phyloP scores from a whole-genome alignment of 2,797 vertebrate genomes.

The Xyrichtys novacula region DNA sequence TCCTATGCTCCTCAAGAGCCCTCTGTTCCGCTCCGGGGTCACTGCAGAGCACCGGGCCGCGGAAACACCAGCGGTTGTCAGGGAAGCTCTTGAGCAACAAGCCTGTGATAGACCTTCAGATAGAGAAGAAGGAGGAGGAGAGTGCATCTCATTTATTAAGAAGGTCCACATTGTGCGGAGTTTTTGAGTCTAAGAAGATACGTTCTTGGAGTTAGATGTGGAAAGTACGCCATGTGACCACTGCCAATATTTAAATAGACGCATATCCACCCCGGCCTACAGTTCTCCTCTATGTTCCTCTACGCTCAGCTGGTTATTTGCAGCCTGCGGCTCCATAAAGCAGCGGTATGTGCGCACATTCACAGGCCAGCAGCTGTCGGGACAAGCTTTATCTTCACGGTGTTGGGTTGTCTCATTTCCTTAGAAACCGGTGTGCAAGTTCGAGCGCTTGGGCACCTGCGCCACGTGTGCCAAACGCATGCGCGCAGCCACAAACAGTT shows the following conservation, averaged over 20 bases:
- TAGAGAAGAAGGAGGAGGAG: conserved; percentile 51
- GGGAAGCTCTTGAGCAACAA: conserved; percentile 81
- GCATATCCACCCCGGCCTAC: conserved; percentile 28
- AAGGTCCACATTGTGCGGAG: conserved; percentile 76
- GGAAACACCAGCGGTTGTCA: conserved; percentile 85
- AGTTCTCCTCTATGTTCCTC: conserved; percentile 52
- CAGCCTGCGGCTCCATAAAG: conserved; percentile 38
- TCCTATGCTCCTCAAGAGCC: conserved; percentile 75
- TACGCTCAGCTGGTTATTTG: conserved; percentile 48
- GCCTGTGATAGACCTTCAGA: conserved; percentile 66
- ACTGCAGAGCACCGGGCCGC: conserved; percentile 60
- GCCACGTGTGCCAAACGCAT: conserved; percentile 5
- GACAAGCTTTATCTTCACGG: conserved; percentile 47
- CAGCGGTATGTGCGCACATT: conserved; percentile 35
- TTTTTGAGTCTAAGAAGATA: conserved; percentile 44
- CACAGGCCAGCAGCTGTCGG: conserved; percentile 45
- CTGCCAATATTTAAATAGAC: conserved; percentile 64
- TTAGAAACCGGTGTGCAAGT: conserved; percentile 1
- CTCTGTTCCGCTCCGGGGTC: conserved; percentile 84
- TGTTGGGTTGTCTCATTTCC: background rate
- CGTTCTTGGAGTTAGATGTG: conserved; percentile 60
- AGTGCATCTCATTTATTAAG: conserved; percentile 87
- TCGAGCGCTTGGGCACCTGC: background rate
- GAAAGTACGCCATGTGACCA: conserved; percentile 76
- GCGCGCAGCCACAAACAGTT: background rate